These are phyloP conservation scores for Gymnocephalus cernua DNA, from an alignment of 2,113 vertebrate species.

Conservation along the genomic window DNA sequence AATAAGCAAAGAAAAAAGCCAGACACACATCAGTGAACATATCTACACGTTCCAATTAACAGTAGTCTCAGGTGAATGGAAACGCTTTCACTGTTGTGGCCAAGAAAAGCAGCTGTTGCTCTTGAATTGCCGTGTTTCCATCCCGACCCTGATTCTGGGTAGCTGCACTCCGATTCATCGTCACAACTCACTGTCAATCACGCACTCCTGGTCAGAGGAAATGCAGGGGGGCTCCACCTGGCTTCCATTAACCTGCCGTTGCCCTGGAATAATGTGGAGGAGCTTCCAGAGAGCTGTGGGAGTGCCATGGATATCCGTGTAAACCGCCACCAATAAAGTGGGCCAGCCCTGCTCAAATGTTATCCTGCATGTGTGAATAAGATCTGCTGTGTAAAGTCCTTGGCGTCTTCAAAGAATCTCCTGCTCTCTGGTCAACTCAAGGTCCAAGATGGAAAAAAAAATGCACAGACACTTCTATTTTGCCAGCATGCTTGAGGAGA, in stretches of 20 bases:
- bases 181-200: slow-evolving; percentile 73
- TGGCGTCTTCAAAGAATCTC: slow-evolving; percentile 39
- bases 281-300: slow-evolving; percentile 57
- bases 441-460: slow-evolving; percentile 46
- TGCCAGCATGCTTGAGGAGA: slow-evolving; percentile 39
- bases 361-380: slow-evolving; percentile 53
- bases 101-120: slow-evolving; percentile 70
- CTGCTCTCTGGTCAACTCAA: slow-evolving; percentile 43
- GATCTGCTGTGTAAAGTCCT: slow-evolving; percentile 46
- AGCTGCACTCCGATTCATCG: slow-evolving; percentile 58
- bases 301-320: slow-evolving; percentile 64
- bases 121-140: slow-evolving; percentile 62
- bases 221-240: slow-evolving; percentile 68
- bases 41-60: slow-evolving; percentile 68
- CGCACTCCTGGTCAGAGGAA: slow-evolving; percentile 48
- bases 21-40: slow-evolving; percentile 52
- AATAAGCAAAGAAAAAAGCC: slow-evolving; percentile 65
- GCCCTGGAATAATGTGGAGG: slow-evolving; percentile 70
- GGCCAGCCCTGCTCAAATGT: slow-evolving; percentile 35
- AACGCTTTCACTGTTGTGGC: slow-evolving; percentile 61
- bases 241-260: slow-evolving; percentile 77
- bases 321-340: slow-evolving; percentile 68
- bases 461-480: slow-evolving; percentile 43
- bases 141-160: slow-evolving; percentile 54
- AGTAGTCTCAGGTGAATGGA: slow-evolving; percentile 66